These are phyloP conservation scores for Athalia rosae DNA, from an alignment of 2,888 invertebrate genomes.

Conservation along the genomic window DNA sequence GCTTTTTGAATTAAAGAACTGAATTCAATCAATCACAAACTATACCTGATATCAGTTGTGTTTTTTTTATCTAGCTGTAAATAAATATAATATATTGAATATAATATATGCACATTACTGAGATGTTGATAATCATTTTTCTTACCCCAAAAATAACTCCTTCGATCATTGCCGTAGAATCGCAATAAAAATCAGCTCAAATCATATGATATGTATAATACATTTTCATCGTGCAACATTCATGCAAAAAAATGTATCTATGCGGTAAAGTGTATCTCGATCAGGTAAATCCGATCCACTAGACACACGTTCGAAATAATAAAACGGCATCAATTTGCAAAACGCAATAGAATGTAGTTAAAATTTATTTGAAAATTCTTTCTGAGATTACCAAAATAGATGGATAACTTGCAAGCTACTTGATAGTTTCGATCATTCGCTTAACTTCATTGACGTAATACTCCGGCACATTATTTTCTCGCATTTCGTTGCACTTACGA, in stretches of 20 bases:
- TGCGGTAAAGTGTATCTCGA: too few species aligned
- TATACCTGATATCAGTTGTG: background rate
- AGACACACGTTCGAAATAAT: background rate
- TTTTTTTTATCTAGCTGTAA: background rate
- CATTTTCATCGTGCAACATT: background rate
- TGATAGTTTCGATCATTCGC: constrained; percentile 65
- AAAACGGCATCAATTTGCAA: too few species aligned
- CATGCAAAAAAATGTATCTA: background rate
- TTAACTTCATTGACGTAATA: constrained; percentile 76
- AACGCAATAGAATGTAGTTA: too few species aligned
- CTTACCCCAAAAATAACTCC: too few species aligned
- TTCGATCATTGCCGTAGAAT: too few species aligned
- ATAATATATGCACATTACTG: too few species aligned
- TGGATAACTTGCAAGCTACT: background rate
- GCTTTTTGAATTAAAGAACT: background rate
- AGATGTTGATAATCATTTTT: too few species aligned
- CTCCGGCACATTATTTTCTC: constrained; percentile 76
- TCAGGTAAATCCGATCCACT: background rate
- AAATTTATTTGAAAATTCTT: too few species aligned
- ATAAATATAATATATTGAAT: background rate
- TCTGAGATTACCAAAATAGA: background rate
- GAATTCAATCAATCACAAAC: background rate
- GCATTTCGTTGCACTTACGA: constrained; percentile 78
- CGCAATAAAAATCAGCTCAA: too few species aligned
- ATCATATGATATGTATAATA: too few species aligned